phyloP scores from a whole-genome alignment of 2,113 vertebrate genomes.

The Malurus melanocephalus region DNA sequence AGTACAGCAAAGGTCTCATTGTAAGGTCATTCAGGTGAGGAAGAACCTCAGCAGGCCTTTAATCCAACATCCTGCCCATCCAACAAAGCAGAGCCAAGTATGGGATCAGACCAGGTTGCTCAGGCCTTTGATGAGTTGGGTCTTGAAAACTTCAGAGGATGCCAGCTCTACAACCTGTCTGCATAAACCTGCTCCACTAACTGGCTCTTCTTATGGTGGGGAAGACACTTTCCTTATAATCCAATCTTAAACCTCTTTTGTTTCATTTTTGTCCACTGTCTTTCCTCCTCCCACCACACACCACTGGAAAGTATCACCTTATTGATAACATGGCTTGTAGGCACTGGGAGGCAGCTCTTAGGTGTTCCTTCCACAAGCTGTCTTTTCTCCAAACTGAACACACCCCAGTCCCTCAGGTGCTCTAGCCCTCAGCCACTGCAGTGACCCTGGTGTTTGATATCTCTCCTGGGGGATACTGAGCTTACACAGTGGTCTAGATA shows the following conservation, averaged over 20 bases:
- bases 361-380: fast-evolving
- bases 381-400: background rate
- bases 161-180: background rate
- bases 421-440: background rate
- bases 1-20: background rate
- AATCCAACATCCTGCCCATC: background rate
- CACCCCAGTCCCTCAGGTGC: background rate
- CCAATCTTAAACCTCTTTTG: background rate
- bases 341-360: background rate
- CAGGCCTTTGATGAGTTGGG: background rate
- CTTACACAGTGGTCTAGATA: background rate
- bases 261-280: background rate
- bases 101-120: background rate
- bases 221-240: background rate
- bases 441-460: background rate
- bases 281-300: background rate
- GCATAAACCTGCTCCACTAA: background rate
- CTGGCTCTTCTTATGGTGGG: background rate
- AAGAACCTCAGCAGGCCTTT: background rate
- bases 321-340: background rate
- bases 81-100: background rate
- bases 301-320: background rate
- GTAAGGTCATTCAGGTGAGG: background rate
- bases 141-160: background rate
- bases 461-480: background rate